A percentile compares a stretch with the other conserved stretches of the same genome.
phyloP scores from a whole-genome alignment of 1,140 invertebrate species.

The Rhyacophila brunnea region DNA sequence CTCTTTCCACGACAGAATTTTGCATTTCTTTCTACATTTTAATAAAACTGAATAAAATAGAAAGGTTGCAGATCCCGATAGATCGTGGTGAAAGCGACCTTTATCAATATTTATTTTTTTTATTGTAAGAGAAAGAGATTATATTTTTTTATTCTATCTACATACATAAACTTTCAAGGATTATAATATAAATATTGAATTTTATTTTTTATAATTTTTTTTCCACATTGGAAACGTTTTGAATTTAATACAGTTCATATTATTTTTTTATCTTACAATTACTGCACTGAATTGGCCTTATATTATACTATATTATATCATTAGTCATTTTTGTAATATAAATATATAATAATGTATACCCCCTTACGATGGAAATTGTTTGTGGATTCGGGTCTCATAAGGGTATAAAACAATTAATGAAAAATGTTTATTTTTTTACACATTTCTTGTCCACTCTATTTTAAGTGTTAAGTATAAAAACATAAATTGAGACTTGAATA shows the following conservation, averaged over 20 bases:
- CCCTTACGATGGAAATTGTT: not conserved
- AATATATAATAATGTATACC: not conserved
- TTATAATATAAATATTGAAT: not conserved
- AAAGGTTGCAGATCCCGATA: not conserved
- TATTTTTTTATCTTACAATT: too few species aligned
- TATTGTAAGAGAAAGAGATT: too few species aligned
- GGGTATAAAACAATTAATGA: not conserved
- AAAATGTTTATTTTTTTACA: not conserved
- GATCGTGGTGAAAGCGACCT: too few species aligned
- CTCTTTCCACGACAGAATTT: too few species aligned
- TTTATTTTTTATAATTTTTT: constrained; percentile 1
- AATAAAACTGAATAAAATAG: too few species aligned
- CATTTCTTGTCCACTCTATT: not conserved
- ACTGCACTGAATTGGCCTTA: too few species aligned
- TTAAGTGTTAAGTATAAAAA: not conserved
- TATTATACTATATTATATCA: not conserved
- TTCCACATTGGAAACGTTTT: not conserved
- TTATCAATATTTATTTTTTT: too few species aligned
- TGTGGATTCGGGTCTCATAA: not conserved
- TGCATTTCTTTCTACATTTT: too few species aligned
- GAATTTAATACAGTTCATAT: too few species aligned
- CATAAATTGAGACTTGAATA: constrained; percentile 1
- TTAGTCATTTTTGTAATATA: not conserved
- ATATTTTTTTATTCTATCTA: too few species aligned
- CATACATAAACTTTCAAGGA: too few species aligned